Evolutionary conservation across 2,888 invertebrate species (phyloP).

Genomic region (Stenurella melanura): DNA sequence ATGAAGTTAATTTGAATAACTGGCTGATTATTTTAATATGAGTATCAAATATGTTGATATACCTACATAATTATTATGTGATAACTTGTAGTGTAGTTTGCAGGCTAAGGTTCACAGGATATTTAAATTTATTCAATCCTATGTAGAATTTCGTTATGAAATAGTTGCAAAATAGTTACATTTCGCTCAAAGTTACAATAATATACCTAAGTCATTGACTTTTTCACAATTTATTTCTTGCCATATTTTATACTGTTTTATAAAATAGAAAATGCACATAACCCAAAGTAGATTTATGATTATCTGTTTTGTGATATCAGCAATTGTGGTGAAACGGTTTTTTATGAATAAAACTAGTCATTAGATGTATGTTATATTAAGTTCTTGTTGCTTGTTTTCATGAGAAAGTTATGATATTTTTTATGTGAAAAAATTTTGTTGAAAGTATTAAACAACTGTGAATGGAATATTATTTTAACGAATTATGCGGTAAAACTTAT

Average conservation of each 20-base stretch:
- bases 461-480: neutral
- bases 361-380: constrained; percentile 28
- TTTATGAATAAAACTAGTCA: constrained; percentile 40
- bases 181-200: constrained; percentile 1
- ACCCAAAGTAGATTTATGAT: neutral
- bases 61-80: neutral
- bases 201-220: neutral
- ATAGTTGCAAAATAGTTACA: neutral
- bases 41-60: neutral
- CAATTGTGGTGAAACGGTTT: constrained; percentile 19
- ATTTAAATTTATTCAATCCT: neutral
- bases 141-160: neutral
- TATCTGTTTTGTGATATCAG: constrained; percentile 39
- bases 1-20: neutral
- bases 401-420: neutral
- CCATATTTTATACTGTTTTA: neutral
- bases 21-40: neutral
- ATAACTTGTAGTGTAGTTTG: neutral
- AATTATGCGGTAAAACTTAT: constrained; percentile 8
- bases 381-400: constrained; percentile 24
- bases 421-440: constrained; percentile 3
- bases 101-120: neutral
- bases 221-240: neutral
- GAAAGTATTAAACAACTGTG: constrained; percentile 16
- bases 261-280: neutral